Base-by-base conservation (phyloP, 2,888 invertebrate genomes). In the Masnerella sp. region DNA sequence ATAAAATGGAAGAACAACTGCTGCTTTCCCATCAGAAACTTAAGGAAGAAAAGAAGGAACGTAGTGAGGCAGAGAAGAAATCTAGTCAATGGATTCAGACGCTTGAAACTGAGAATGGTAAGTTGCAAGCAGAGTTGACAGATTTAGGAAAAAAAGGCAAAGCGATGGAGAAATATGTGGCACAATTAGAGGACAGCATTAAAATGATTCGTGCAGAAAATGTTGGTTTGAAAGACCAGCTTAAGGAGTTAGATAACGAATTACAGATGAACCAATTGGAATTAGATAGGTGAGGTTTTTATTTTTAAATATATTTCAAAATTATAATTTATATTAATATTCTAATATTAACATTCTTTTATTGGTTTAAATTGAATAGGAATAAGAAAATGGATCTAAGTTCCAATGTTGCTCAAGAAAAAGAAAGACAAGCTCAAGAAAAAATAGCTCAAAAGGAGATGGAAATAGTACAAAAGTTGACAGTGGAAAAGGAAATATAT, bases 61-160 rank as follows among this genome's bases (percentile, higher is more conserved):
- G 79, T 5, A 56, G 71, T 0, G 82, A 85, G 49, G 75, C 78
- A 0, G 83, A 83, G 38, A 85, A 83, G 61, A 80, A 82, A 2
- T 61, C 77, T 0, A 75, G 45, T 0, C 5, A 54, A 4, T 86
- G 84, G 85, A 78, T 80, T 0, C 81, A 82, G 25, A 79, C 83
- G 25, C 40, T 87, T n/a, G 87, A 87, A 67, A 52, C 58, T 2
- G 87, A 87, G 5, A 78, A 81, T 28, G 86, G 85, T 14, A 83
- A 80, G 36, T 62, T 82, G 1, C 84, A 85, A 20, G 47, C 43
- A 0, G 83, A 87, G n/a, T 32, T 85, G 2, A 65, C 75, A 0
- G 61, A 77, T 5, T 75, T 79, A 22, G 84, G 85, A 49, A 25
- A 47, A 0, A 74, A 43, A 5, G 76, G 76, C n/a, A 15, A 45